Evolutionary conservation across 2,888 invertebrate genomes (phyloP).

Genomic region (Ormyrus labotus): DNA sequence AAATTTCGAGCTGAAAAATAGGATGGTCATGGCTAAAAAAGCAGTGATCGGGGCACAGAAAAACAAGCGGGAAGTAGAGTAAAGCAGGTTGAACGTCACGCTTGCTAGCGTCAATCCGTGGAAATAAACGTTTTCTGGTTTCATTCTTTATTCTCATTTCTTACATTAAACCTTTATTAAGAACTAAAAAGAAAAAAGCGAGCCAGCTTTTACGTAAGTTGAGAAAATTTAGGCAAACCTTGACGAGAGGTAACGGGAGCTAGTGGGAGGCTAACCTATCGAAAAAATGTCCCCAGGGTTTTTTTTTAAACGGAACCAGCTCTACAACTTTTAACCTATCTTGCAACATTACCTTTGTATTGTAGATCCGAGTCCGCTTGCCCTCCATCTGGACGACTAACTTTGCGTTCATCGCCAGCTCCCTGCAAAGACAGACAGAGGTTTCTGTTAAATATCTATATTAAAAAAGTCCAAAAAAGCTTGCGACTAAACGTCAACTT

Average conservation of each 20-base stretch:
- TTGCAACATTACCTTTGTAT: constrained; percentile 80
- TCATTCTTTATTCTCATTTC: too few species aligned
- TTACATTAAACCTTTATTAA: too few species aligned
- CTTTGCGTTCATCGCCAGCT: constrained; percentile 89
- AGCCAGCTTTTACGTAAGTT: too few species aligned
- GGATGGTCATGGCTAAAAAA: neutral
- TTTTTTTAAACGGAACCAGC: too few species aligned
- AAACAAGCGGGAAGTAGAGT: constrained; percentile 19
- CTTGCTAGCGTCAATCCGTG: constrained; percentile 60
- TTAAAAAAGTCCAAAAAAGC: neutral
- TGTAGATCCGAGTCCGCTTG: constrained; percentile 87
- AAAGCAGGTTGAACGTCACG: constrained; percentile 59
- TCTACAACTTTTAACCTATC: too few species aligned
- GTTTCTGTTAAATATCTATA: neutral
- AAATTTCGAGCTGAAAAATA: constrained; percentile 18
- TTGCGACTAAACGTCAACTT: neutral
- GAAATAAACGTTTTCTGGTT: constrained; percentile 31
- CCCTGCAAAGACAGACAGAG: constrained; percentile 80
- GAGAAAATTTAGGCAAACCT: too few species aligned
- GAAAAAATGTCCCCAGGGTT: too few species aligned
- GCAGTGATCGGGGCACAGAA: neutral
- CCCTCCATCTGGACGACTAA: constrained; percentile 91
- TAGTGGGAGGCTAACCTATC: too few species aligned
- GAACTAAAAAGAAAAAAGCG: too few species aligned
- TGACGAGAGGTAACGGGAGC: too few species aligned